Evolutionary conservation across 2,113 vertebrate genomes (phyloP), one percentile per base, ranked within the genome.

Genomic region (Apteryx mantelli): DNA sequence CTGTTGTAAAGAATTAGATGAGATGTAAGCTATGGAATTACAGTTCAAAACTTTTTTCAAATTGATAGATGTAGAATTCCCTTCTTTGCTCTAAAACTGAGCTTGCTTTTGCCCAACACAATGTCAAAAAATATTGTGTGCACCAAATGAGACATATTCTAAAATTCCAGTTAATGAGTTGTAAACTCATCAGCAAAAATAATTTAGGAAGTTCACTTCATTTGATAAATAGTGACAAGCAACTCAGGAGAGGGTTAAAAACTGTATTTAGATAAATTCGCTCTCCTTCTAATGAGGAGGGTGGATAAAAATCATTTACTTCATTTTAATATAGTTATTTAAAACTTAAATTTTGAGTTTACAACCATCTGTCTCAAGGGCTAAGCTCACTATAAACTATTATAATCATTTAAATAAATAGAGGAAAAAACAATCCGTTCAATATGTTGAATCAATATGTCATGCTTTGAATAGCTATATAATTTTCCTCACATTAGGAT

Each of bases 391-490:
- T 98, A 98, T 97, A 98, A 97, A 97, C 97, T 97, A 98, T 98
- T 98, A 97, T 96, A 98, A 98, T 98, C 96, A 98, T 98, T 98
- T 98, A 98, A 98, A 98, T 98, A 98, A 98, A 97, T 97, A 97
- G 97, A 96, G 97, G 97, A 96, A 97, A 98, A 98, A 98, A 96
- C 96, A 96, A 97, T 97, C 96, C 94, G 86, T 98, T 98, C 97
- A 98, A 96, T 98, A 98, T 98, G 97, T 98, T 98, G 98, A 98
- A 98, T 98, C 98, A 98, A 97, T 98, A 98, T 98, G 97, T 98
- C 97, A 97, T 95, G 96, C 97, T 97, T 98, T 98, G 97, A 96
- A 86, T 98, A 97, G 97, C 95, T 97, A 87, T 97, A 96, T 97
- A 94, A 95, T 98, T 98, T 97, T 95, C 95, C 88, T 98, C 92